Evolutionary conservation across 1,140 invertebrate species (phyloP), one percentile per base, ranked within the genome.

Genomic region (Drosophila sp.): DNA sequence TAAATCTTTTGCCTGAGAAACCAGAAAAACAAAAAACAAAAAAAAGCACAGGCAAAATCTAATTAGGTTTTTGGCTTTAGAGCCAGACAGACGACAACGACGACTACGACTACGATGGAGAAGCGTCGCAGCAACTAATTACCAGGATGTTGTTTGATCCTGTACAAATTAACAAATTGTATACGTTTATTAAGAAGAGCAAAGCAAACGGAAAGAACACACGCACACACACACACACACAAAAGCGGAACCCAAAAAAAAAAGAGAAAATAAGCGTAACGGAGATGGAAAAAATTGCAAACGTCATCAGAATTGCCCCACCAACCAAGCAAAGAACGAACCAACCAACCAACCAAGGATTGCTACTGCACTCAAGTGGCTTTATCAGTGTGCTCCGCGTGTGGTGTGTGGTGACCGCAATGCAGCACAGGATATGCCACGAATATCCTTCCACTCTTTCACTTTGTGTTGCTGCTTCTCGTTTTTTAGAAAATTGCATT

Each of bases 91-190:
- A 62, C 60, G 60, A 35, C 57, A 32, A 54, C 72, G 56, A 54
- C 61, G 73, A 55, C 38, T 62, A 63, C 76, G 60, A 50, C 72
- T 63, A 70, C 66, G 63, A 75, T 40, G 38, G 38, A 40, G 38
- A 50, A 50, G 44, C 25, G 44, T 50, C 44, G 44, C 44, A 79
- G 79, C 35, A 86, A 87, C 79, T 87, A 86, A 86, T 86, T 86
- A 87, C 64, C 60, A 78, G 73, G 73, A 76, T 76, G 73, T 72
- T 83, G 84, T 87, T 87, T 87, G 84, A 83, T 89, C 79, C 84
- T 83, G 83, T 69, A 87, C 84, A 87, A 87, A 87, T 87, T 87
- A 87, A 87, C 83, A 87, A 87, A 87, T 87, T 87, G 83, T 87
- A 87, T 87, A 87, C 83, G 84, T 79, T 87, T 86, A 35, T 89